Percentiles rank a stretch among this genome's conserved stretches.
These are phyloP conservation scores for Scomber scombrus DNA, from an alignment of 2,113 vertebrate genomes.

Conservation along the genomic window DNA sequence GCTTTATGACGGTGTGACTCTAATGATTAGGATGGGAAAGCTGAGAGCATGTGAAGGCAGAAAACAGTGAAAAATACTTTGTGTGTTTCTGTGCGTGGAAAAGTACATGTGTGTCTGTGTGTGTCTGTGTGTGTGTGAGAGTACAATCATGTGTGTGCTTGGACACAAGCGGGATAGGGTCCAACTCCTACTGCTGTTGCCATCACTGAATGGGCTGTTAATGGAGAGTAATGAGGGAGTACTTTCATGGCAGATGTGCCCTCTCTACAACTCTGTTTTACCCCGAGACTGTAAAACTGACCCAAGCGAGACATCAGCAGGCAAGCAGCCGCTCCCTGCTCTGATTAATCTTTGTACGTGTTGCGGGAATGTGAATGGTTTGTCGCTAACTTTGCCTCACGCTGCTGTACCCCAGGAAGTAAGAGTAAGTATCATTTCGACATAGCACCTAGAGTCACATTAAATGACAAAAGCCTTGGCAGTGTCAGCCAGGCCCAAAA, in stretches of 20 bases:
- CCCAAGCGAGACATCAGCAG: slow-evolving; percentile 55
- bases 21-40: slow-evolving; percentile 66
- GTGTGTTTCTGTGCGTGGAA: slow-evolving; percentile 5
- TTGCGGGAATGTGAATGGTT: slow-evolving; percentile 42
- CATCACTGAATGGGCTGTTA: slow-evolving; percentile 68
- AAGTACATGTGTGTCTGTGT: background rate
- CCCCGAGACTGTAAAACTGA: slow-evolving; percentile 64
- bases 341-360: slow-evolving; percentile 38
- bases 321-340: slow-evolving; percentile 23
- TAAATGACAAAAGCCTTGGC: slow-evolving; percentile 74
- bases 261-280: slow-evolving; percentile 57
- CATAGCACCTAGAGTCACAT: slow-evolving; percentile 70
- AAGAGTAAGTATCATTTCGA: slow-evolving; percentile 67
- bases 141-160: background rate
- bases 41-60: slow-evolving; percentile 45
- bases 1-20: slow-evolving; percentile 63
- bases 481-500: slow-evolving; percentile 74
- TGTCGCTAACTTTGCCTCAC: slow-evolving; percentile 37
- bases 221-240: slow-evolving; percentile 80
- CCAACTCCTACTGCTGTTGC: slow-evolving; percentile 54
- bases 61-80: slow-evolving; percentile 37
- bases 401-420: slow-evolving; percentile 49
- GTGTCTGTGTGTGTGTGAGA: background rate
- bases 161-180: slow-evolving; percentile 40
- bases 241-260: slow-evolving; percentile 73